Base-by-base conservation (phyloP, 1,140 invertebrate genomes). In the Trichonephila inaurata region DNA sequence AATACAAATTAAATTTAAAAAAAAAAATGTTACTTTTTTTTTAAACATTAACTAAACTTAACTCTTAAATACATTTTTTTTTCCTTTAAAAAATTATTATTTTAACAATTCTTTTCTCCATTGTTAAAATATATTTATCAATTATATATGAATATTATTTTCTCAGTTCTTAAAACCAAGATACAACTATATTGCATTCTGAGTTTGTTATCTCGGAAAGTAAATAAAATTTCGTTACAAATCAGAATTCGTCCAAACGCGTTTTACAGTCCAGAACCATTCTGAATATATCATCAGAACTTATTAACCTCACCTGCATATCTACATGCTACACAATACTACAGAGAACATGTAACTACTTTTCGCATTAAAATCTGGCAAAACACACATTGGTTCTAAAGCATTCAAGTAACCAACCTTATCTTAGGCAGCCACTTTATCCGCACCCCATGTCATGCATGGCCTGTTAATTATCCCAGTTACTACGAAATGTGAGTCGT, bases 391-490 rank as follows among this genome's bases (percentile, higher is more conserved):
- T 5, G 72, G 28, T 40, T 77, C 72, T 28, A 77, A 77, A 40
- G 28, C 33, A 33, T 83, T 51, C 16, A 3, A 83, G 86, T 88
- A 62, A 64, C 86, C 86, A 62, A 64, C 86, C 86, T 88, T 64
- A 88, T 88, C 86, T 64, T 33, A 64, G 61, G 21, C 5, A 33
- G 86, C n/a, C 86, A 88, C 86, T 88, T 88, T 64, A 88, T 44
- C 61, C 86, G 28, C 28, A 1, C 18, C 86, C 19, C 19, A 33
- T 40, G 28, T 58, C 10, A 88, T 62, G 86, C 86, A 88, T 40
- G 86, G 86, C 40, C 86, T 88, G 58, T 64, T 88, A 88, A 88
- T 88, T 88, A 88, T 40, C 86, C 86, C 86, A 64, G 86, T 88
- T 64, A 88, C 86, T 64, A 66, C 61, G n/a, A 64, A 64, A 64